phyloP scores from a whole-genome alignment of 2,113 vertebrate species.

The Thryonomys swinderianus region DNA sequence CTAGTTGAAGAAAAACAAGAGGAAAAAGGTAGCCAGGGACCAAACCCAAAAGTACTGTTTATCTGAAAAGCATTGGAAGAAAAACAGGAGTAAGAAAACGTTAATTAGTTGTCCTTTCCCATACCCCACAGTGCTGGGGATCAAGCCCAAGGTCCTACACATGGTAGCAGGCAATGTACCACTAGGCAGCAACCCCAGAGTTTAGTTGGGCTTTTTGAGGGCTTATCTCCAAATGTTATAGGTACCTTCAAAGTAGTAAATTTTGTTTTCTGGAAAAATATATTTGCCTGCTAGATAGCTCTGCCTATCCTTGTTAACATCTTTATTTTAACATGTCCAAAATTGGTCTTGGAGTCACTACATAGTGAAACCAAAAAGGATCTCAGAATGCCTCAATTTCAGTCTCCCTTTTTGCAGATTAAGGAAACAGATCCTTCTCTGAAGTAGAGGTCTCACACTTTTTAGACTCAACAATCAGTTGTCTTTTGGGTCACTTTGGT shows the following conservation, averaged over 20 bases:
- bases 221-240: not conserved
- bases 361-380: not conserved
- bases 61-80: not conserved
- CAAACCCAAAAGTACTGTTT: not conserved
- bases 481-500: not conserved
- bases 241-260: not conserved
- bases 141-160: not conserved
- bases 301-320: not conserved
- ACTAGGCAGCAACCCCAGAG: not conserved
- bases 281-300: not conserved
- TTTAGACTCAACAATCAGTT: not conserved
- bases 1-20: not conserved
- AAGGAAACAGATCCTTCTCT: not conserved
- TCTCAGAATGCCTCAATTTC: not conserved
- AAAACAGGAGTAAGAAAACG: not conserved
- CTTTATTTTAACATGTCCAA: not conserved
- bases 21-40: not conserved
- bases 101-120: not conserved
- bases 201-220: slow-evolving; percentile 21
- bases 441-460: not conserved
- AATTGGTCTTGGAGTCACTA: not conserved
- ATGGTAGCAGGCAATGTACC: too few relatives aligned
- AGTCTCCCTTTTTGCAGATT: not conserved
- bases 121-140: not conserved
- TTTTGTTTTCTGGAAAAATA: slow-evolving; percentile 9